These are phyloP conservation scores for Numenius arquata DNA, from an alignment of 2,113 vertebrate species.

Conservation along the genomic window DNA sequence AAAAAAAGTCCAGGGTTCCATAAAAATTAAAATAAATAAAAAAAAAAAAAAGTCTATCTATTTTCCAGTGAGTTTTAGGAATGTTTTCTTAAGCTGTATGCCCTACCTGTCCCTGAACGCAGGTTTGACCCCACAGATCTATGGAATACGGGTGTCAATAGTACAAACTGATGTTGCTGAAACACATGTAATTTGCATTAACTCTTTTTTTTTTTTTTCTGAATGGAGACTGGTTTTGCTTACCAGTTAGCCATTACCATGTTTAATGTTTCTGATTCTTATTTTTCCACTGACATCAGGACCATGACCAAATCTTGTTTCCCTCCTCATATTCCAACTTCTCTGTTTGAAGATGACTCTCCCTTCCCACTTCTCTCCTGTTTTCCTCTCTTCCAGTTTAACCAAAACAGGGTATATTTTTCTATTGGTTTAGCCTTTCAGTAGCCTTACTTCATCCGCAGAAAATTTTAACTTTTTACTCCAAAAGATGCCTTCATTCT, in stretches of 20 bases:
- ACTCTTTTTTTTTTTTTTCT: neutral
- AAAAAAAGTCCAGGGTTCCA: neutral
- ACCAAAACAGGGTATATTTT: neutral
- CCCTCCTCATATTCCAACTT: neutral
- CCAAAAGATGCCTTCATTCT: neutral
- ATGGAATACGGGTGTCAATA: neutral
- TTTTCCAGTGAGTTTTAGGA: neutral
- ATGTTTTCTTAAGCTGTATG: neutral
- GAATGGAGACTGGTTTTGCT: neutral
- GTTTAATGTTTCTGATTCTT: neutral
- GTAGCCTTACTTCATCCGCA: neutral
- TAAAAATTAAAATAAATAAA: neutral
- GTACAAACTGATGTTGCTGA: neutral
- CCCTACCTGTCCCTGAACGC: neutral
- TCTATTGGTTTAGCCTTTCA: conserved; percentile 27
- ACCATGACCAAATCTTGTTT: neutral
- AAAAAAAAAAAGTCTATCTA: neutral
- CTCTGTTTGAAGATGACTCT: neutral
- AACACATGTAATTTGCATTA: neutral
- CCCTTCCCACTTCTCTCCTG: neutral
- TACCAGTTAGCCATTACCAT: neutral
- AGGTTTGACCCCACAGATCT: neutral
- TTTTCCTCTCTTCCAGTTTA: neutral
- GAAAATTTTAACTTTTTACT: conserved; percentile 49
- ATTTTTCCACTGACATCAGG: neutral